A percentile compares a stretch with the other conserved stretches of the same genome.
These are phyloP conservation scores for Oostethus manadensis DNA, from an alignment of 2,113 vertebrate genomes.

Conservation along the genomic window DNA sequence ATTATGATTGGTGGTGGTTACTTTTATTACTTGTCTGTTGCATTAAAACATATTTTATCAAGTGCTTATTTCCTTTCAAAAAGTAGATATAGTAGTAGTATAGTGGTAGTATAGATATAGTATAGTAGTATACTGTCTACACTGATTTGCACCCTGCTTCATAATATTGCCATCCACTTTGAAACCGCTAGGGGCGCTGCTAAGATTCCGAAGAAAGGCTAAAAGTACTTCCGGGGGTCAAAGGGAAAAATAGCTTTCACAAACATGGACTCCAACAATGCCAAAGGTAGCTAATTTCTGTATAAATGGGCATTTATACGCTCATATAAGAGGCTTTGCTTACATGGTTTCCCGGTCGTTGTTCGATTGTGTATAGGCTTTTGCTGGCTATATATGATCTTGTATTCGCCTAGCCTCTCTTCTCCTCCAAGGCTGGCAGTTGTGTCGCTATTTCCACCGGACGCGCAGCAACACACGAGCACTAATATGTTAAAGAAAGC, in stretches of 20 bases:
- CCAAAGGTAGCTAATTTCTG: constrained; percentile 26
- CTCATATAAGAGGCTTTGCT: not conserved
- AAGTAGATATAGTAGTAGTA: too few relatives aligned
- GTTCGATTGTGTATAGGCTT: not conserved
- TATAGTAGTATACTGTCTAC: too few relatives aligned
- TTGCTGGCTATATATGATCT: not conserved
- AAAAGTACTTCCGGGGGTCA: constrained; percentile 46
- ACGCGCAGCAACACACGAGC: not conserved
- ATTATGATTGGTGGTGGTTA: too few relatives aligned
- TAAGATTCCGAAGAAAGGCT: not conserved
- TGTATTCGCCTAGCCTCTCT: not conserved
- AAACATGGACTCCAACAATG: constrained; percentile 62
- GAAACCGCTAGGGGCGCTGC: too few relatives aligned
- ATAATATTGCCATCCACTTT: too few relatives aligned
- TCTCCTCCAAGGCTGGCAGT: not conserved
- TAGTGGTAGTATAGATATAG: too few relatives aligned
- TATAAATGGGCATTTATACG: accelerated
- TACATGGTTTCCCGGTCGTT: accelerated
- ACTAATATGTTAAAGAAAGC: not conserved
- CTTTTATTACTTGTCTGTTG: too few relatives aligned
- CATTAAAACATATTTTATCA: too few relatives aligned
- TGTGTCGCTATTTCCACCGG: not conserved
- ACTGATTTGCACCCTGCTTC: too few relatives aligned
- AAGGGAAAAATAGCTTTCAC: constrained; percentile 38
- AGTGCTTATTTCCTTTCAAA: too few relatives aligned